phyloP scores from a whole-genome alignment of 2,888 invertebrate genomes.

The Ophioninae sp. region DNA sequence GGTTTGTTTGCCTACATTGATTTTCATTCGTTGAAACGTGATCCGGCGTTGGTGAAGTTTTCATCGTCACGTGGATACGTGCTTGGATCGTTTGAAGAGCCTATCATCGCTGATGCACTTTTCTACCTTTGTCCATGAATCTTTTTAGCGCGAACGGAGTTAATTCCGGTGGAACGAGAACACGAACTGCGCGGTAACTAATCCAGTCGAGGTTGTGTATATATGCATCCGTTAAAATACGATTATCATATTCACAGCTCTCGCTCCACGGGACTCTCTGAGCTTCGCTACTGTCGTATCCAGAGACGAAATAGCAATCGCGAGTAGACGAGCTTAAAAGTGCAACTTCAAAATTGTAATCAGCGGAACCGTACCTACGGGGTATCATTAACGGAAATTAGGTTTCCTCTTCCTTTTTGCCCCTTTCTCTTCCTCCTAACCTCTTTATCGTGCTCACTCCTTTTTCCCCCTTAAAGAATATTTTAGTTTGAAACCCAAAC shows the following conservation, averaged over 20 bases:
- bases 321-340: constrained; percentile 21
- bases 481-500: neutral
- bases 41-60: too few relatives aligned
- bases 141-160: too few relatives aligned
- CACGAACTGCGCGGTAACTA: constrained; percentile 46
- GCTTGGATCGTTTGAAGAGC: too few relatives aligned
- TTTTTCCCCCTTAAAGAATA: neutral
- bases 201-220: constrained; percentile 35
- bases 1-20: too few relatives aligned
- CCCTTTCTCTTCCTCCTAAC: too few relatives aligned
- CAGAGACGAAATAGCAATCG: constrained; percentile 18
- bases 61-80: too few relatives aligned
- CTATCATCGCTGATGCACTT: too few relatives aligned
- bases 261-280: constrained; percentile 11
- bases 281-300: constrained; percentile 41
- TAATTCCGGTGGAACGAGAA: neutral
- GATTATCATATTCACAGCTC: neutral
- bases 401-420: neutral
- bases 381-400: constrained; percentile 30
- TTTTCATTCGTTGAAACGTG: too few relatives aligned
- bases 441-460: too few relatives aligned
- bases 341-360: constrained; percentile 53
- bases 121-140: too few relatives aligned
- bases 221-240: neutral
- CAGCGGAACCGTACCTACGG: constrained; percentile 16